Percentiles rank a stretch among this genome's conserved stretches.
Evolutionary conservation across 2,888 invertebrate species (phyloP).

Genomic region (Agrilus mali): DNA sequence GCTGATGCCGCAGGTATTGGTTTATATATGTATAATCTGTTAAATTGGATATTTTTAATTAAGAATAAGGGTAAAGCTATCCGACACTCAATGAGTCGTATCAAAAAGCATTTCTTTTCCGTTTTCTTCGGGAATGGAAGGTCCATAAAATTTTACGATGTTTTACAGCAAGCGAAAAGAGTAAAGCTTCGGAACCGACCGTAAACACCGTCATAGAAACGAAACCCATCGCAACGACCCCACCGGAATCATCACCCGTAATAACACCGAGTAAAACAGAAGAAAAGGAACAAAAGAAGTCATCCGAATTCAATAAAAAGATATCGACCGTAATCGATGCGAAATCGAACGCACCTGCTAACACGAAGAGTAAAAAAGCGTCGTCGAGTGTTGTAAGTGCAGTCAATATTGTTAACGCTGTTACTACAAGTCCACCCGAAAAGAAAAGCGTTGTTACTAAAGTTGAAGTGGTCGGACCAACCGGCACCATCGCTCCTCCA

Average conservation of each 20-base stretch:
- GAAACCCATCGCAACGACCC: slow-evolving; percentile 17
- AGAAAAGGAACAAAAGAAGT: slow-evolving; percentile 33
- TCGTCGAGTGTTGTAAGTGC: slow-evolving; percentile 30
- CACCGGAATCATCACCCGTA: slow-evolving; percentile 17
- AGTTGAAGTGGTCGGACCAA: slow-evolving; percentile 30
- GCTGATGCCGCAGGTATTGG: slow-evolving; percentile 45
- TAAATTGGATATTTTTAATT: not conserved
- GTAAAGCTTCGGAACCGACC: slow-evolving; percentile 17
- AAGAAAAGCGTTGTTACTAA: slow-evolving; percentile 9
- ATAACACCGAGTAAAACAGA: slow-evolving; percentile 37
- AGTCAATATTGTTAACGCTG: slow-evolving; percentile 22
- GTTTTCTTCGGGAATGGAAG: not conserved
- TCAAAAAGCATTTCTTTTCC: not conserved
- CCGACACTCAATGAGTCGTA: too few species aligned
- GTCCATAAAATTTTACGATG: slow-evolving; percentile 3
- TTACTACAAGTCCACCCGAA: slow-evolving; percentile 22
- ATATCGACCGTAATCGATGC: slow-evolving; percentile 25
- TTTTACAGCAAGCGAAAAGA: slow-evolving; percentile 14
- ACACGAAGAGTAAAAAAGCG: slow-evolving; percentile 36
- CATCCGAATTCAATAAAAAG: slow-evolving; percentile 32
- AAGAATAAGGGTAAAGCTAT: too few species aligned
- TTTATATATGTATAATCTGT: too few species aligned
- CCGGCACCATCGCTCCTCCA: slow-evolving; percentile 26
- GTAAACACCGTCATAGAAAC: slow-evolving; percentile 29
- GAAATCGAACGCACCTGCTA: slow-evolving; percentile 16